These are phyloP conservation scores for Trichonephila clavipes DNA, from an alignment of 1,140 invertebrate species.

Conservation along the genomic window DNA sequence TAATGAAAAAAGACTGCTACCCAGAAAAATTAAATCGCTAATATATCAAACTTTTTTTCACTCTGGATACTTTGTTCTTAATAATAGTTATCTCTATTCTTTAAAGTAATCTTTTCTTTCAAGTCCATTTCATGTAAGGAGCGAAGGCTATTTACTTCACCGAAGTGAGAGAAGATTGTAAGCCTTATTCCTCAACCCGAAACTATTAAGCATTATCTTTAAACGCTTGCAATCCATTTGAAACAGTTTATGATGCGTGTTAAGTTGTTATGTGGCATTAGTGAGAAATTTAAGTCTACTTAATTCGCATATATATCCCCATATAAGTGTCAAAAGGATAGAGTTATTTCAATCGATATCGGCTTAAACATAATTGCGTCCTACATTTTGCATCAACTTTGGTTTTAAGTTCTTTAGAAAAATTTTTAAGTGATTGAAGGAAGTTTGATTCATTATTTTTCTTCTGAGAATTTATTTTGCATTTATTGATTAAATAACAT, in stretches of 20 bases:
- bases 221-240: conserved; percentile 60
- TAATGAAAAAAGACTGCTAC: no score
- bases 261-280: conserved; percentile 51
- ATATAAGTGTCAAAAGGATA: neutral
- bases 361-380: conserved; percentile 25
- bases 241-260: conserved; percentile 64
- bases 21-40: no score
- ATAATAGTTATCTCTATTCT: neutral
- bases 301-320: neutral
- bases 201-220: conserved; percentile 58
- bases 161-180: neutral
- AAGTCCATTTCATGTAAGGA: neutral
- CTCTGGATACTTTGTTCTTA: neutral
- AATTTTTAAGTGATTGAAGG: neutral
- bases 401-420: neutral
- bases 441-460: neutral
- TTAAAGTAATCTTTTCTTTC: neutral
- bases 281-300: conserved; percentile 37
- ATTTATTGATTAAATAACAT: neutral
- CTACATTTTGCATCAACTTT: neutral
- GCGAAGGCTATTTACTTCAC: neutral
- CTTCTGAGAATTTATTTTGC: neutral
- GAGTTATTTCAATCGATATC: conserved; percentile 27
- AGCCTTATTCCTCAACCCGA: conserved; percentile 6
- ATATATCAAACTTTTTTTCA: neutral